Evolutionary conservation across 1,140 invertebrate species (phyloP).

Genomic region (Aricia agestis): DNA sequence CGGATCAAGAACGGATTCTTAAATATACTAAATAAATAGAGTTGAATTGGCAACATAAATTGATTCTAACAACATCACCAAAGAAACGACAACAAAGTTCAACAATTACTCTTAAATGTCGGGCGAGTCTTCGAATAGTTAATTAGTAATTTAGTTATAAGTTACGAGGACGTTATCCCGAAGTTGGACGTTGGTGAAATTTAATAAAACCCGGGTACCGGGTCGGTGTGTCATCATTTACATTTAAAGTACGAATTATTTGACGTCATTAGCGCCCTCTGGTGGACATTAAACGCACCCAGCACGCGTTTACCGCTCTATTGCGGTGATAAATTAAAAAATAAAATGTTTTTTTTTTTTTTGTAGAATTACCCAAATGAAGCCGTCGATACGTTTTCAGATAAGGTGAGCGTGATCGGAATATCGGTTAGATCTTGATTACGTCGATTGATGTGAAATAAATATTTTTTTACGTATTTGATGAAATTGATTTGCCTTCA

Average conservation of each 20-base stretch:
- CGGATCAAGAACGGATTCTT: no score
- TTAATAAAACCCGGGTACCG: constrained; percentile 62
- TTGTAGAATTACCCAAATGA: constrained; percentile 24
- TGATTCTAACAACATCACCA: not conserved
- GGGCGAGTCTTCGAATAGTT: not conserved
- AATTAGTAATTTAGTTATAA: constrained; percentile 6
- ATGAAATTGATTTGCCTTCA: not conserved
- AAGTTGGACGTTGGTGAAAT: constrained; percentile 36
- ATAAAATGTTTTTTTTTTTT: constrained; percentile 57
- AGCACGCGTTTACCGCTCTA: constrained; percentile 52
- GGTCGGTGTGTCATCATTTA: constrained; percentile 67
- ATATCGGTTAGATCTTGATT: constrained; percentile 1
- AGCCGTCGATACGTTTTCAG: constrained; percentile 9
- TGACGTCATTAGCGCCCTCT: constrained; percentile 71
- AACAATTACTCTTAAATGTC: not conserved
- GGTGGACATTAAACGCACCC: constrained; percentile 69
- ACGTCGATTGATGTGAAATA: not conserved
- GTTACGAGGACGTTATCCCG: constrained; percentile 1
- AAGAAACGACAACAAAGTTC: not conserved
- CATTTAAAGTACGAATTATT: constrained; percentile 75
- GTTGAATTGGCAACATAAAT: not conserved
- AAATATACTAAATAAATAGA: no score
- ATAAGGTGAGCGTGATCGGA: not conserved
- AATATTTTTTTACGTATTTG: not conserved
- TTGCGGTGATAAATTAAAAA: constrained; percentile 63